A percentile compares a stretch with the other conserved stretches of the same genome.
phyloP scores from a whole-genome alignment of 2,888 invertebrate species.

The Cryptophagus acutangulus region DNA sequence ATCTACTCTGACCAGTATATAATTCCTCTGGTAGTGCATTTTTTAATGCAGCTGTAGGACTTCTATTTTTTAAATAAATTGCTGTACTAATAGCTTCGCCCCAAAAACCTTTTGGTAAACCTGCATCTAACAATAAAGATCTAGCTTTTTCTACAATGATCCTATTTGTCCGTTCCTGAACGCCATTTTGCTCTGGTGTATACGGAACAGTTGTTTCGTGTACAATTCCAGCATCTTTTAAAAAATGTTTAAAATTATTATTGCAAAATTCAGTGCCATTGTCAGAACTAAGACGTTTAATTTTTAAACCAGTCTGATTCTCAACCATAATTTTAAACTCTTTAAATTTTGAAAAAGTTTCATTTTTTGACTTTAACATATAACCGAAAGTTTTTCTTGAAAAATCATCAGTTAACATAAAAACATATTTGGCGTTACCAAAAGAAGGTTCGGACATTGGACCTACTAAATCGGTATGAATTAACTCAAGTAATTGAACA shows the following conservation, averaged over 20 bases:
- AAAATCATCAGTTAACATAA: neutral
- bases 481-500: too few relatives aligned
- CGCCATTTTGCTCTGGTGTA: constrained; percentile 2
- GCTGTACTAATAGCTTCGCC: constrained; percentile 1
- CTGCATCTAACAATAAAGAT: neutral
- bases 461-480: too few relatives aligned
- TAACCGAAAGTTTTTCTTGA: neutral
- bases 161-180: neutral
- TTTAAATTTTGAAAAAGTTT: neutral
- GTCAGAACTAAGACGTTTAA: neutral
- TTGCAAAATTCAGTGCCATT: neutral
- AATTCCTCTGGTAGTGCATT: constrained; percentile 2
- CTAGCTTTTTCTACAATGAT: neutral
- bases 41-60: neutral
- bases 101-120: neutral
- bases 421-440: neutral
- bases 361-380: constrained; percentile 2
- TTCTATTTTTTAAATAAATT: neutral
- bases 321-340: constrained; percentile 3
- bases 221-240: neutral
- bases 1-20: too few relatives aligned
- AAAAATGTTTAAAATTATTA: constrained; percentile 2
- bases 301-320: constrained; percentile 1
- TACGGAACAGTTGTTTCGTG: neutral
- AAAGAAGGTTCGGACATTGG: too few relatives aligned